Percentiles rank a stretch among this genome's conserved stretches.
Evolutionary conservation across 1,140 invertebrate genomes (phyloP).

Genomic region (Macrobrachium rosenbergii): DNA sequence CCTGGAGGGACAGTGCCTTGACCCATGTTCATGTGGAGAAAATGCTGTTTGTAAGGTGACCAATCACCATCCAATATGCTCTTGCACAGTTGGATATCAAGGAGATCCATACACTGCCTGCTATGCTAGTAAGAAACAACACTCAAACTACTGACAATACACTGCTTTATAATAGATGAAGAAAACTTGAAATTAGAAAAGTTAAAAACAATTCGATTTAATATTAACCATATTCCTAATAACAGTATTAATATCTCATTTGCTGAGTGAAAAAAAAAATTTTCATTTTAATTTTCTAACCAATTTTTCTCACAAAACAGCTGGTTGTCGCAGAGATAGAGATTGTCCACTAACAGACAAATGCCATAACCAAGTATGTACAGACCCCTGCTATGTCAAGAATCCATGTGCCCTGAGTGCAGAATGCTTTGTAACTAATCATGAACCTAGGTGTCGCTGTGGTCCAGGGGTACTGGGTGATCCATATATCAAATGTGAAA

Average conservation of each 20-base stretch:
- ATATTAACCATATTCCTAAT: not conserved
- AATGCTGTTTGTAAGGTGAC: constrained; percentile 68
- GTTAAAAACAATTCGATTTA: not conserved
- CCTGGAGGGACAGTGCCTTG: constrained; percentile 67
- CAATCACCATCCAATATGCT: constrained; percentile 68
- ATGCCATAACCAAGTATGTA: constrained; percentile 62
- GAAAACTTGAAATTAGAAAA: not conserved
- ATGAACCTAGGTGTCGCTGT: constrained; percentile 84
- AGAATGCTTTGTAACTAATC: constrained; percentile 82
- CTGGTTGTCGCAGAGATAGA: constrained; percentile 66
- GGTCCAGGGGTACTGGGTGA: constrained; percentile 82
- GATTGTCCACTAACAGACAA: constrained; percentile 67
- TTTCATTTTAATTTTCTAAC: not conserved
- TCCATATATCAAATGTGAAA: constrained; percentile 66
- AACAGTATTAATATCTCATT: not conserved
- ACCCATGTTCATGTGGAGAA: constrained; percentile 69
- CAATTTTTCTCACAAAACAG: constrained; percentile 71
- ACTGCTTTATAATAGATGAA: not conserved
- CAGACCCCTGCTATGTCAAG: constrained; percentile 67
- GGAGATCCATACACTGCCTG: constrained; percentile 68
- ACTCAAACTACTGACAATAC: not conserved
- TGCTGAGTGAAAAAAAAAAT: not conserved
- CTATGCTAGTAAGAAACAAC: constrained; percentile 58
- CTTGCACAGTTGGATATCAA: constrained; percentile 68
- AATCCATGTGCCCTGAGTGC: constrained; percentile 82